These are phyloP conservation scores for Melanitta fusca DNA, from an alignment of 2,797 vertebrate species.

Conservation along the genomic window DNA sequence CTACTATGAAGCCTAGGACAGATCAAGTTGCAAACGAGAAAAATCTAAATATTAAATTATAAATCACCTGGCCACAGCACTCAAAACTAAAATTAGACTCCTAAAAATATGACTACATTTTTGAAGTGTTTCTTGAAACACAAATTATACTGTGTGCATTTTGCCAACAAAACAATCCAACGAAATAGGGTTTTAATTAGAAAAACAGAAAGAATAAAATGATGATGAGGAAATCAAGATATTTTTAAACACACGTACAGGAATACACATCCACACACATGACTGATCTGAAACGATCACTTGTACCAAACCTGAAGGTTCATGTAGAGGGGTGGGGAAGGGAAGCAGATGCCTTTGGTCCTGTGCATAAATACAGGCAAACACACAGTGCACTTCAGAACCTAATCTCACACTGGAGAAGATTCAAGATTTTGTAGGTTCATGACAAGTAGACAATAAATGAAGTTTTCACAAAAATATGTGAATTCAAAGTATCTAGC, in stretches of 20 bases:
- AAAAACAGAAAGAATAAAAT: background rate
- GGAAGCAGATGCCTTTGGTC: background rate
- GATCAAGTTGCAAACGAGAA: background rate
- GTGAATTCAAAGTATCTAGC: background rate
- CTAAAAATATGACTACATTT: background rate
- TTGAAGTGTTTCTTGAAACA: background rate
- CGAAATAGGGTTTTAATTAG: background rate
- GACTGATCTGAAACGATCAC: background rate
- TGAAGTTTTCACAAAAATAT: background rate
- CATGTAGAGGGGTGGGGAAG: background rate
- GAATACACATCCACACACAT: background rate
- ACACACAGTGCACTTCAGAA: background rate
- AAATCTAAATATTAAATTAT: background rate
- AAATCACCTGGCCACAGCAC: background rate
- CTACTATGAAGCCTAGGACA: background rate
- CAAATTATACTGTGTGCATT: background rate
- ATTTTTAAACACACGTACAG: background rate
- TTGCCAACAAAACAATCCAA: background rate
- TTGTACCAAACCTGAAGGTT: background rate
- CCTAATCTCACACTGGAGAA: accelerated
- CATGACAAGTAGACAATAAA: background rate
- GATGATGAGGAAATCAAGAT: background rate
- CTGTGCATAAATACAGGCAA: background rate
- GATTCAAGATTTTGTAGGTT: background rate
- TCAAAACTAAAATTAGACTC: background rate